Base-by-base conservation (phyloP, 2,888 invertebrate genomes). In the Formica aserva region DNA sequence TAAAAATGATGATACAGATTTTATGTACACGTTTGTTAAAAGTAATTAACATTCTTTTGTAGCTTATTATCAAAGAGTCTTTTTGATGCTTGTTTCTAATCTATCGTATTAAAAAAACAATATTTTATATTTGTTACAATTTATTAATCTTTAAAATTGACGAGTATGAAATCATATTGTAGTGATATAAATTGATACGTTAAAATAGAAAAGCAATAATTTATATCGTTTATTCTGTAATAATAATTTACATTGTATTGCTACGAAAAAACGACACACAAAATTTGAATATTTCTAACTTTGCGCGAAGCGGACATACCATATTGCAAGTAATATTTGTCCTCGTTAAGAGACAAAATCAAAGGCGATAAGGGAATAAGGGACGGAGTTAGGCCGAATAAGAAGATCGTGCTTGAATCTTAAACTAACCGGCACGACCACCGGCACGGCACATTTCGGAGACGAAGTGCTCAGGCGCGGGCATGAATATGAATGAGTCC, bases 401-500 rank as follows among this genome's bases (percentile, higher is more conserved):
- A 83, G 84, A 72, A 85, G 85, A 78, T 71, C 72, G 32, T 83
- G 83, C 63, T 86, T 83, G 89, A 89, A 90, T 90, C 90, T 88
- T 86, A 86, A 86, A 87, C 87, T 82, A 88, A 89, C 86, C 85
- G 86, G 88, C 88, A 77, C 85, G 85, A 88, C 86, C 86, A 85
- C 57, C 69, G 86, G 83, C 71, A 78, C 81, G 87, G 85, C 86
- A 85, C 88, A 85, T 88, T 88, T 88, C 76, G 88, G 88, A 92
- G 92, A 93, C 92, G 89, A 91, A 93, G 92, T 91, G 88, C 90
- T 85, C 83, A 88, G 82, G 82, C 89, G 86, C 84, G 84, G 88
- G 83, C 89, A 92, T 93, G 93, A 93, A 93, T 93, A 93, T 93
- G 92, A 93, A 93, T 92, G 91, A 93, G 88, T 57, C 82, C 76